Conservation (phyloP, 2,113 vertebrate species). For the Synchiropus splendidus region DNA sequence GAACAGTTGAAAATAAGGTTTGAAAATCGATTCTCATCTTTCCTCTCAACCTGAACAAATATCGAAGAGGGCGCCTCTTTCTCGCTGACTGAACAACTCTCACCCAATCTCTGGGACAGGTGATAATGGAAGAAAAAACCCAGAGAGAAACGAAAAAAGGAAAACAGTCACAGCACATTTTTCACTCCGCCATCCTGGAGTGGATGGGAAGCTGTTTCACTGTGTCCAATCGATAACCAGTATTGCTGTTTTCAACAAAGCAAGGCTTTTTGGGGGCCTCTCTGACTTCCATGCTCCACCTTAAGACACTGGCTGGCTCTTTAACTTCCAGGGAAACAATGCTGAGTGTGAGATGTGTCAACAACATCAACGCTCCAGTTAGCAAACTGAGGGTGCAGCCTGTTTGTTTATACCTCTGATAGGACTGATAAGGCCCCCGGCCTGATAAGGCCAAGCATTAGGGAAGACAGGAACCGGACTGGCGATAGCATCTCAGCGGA, state of each 20-base stretch:
- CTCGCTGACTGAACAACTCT: constrained; percentile 46
- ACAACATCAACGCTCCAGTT: constrained; percentile 24
- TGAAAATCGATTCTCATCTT: constrained; percentile 35
- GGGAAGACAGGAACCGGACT: constrained; percentile 27
- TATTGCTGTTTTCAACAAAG: constrained; percentile 29
- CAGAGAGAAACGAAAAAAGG: constrained; percentile 20
- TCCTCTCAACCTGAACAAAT: constrained; percentile 29
- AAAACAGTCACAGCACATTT: constrained; percentile 40
- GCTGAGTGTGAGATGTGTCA: constrained; percentile 39
- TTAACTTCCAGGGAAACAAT: too few relatives aligned
- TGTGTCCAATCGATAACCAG: constrained; percentile 48
- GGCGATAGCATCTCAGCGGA: constrained; percentile 40
- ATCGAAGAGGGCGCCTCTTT: constrained; percentile 41
- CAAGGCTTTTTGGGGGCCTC: constrained; percentile 16
- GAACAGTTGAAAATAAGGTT: constrained; percentile 36
- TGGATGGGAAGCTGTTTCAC: constrained; percentile 31
- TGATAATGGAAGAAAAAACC: constrained; percentile 48
- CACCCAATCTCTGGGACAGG: constrained; percentile 43
- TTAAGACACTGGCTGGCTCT: too few relatives aligned
- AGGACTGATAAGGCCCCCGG: constrained; percentile 42
- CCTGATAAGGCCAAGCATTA: constrained; percentile 36
- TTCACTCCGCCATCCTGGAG: constrained; percentile 31
- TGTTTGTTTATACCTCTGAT: constrained; percentile 32
- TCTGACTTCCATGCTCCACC: not conserved
- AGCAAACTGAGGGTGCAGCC: constrained; percentile 29